Evolutionary conservation across 2,113 vertebrate genomes (phyloP), one percentile per base, ranked within the genome.

Genomic region (Crotalus viridis): DNA sequence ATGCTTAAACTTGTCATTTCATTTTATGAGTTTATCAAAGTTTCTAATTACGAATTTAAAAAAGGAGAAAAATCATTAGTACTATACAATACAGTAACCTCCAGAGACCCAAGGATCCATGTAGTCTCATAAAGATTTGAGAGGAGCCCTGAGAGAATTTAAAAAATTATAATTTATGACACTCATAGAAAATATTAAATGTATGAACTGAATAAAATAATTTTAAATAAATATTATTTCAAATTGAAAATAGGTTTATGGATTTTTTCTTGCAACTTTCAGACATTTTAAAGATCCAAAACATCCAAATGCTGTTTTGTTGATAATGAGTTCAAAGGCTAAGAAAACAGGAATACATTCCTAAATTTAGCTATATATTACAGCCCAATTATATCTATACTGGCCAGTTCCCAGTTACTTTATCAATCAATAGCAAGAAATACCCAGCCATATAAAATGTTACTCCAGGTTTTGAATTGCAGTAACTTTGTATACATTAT

Each of bases 401-500:
- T 39, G n/a, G 6, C n/a, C 69, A 81, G 39, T 81, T 81, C 12
- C 33, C 10, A 81, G n/a, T 56, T 56, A 8, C 2, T 1, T 7
- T 0, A 1, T 46, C 90, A 81, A 21, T 15, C 86, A 54, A 69
- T 85, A 8, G 55, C 0, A 90, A 28, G 93, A 81, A 55, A 90
- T 95, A 91, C 54, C 59, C 91, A 89, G 93, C 69, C 88, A 93
- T 19, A 95, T 93, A 95, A 93, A 12, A 93, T 88, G 43, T 21
- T 51, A 57, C 57, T 95, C 94, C 10, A 88, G 12, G 33, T 94
- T 91, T 39, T 85, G 85, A 85, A 59, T 8, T 52, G 57, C n/a
- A 54, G 19, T 69, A 33, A 21, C 22, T 52, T 54, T 64, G 10
- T 57, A 39, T 54, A 26, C 59, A 51, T 8, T 3, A 33, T 46